Evolutionary conservation across 1,140 invertebrate genomes (phyloP).

Genomic region (Steinernema feltiae): DNA sequence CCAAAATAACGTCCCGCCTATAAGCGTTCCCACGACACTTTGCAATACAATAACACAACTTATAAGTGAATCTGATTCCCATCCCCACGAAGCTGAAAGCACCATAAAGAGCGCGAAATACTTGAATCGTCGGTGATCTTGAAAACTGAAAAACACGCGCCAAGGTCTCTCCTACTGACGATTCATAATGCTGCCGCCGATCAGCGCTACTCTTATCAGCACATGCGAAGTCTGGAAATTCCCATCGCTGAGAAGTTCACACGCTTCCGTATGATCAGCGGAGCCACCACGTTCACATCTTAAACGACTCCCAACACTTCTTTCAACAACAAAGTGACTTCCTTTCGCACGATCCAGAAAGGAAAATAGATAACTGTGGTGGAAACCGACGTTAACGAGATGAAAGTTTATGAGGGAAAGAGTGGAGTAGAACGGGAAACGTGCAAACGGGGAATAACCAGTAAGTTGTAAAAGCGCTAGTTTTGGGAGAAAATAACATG

Average conservation of each 20-base stretch:
- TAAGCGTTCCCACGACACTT: constrained; percentile 7
- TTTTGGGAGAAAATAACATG: neutral
- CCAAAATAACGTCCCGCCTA: constrained; percentile 9
- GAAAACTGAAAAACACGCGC: neutral
- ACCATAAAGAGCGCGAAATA: too few species aligned
- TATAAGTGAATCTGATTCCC: neutral
- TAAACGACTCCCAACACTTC: neutral
- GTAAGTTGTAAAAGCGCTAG: neutral
- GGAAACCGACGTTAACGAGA: neutral
- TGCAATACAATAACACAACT: neutral
- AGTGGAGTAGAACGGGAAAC: neutral
- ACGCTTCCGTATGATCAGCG: neutral
- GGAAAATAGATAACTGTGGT: neutral
- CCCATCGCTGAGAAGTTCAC: constrained; percentile 6
- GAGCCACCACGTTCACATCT: neutral
- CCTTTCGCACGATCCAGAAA: too few species aligned
- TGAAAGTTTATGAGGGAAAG: too few species aligned
- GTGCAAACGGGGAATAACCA: neutral
- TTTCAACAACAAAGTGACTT: neutral
- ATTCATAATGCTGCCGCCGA: neutral
- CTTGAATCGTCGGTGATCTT: too few species aligned
- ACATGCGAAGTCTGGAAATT: neutral
- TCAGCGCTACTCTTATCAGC: neutral
- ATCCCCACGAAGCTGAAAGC: neutral
- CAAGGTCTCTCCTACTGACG: neutral